Evolutionary conservation across 1,140 invertebrate genomes (phyloP), one percentile per base, ranked within the genome.

Genomic region (Neuroterus valhalla): DNA sequence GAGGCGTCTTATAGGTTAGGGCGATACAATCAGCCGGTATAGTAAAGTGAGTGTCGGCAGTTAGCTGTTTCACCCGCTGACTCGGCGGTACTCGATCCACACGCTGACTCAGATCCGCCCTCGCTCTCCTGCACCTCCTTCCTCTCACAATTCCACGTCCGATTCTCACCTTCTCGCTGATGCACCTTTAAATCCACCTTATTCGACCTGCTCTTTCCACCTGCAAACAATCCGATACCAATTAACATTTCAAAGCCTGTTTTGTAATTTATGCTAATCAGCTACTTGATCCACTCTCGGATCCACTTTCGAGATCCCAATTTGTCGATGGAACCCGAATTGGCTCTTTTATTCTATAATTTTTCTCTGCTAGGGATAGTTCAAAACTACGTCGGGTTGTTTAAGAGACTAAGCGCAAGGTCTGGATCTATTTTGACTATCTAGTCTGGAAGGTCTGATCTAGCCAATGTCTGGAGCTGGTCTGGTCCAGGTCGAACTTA

Each of bases 101-200:
- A 73, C 76, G 89, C 88, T 89, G 89, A 89, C 84, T 88, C 88
- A 88, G 88, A 89, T 88, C 87, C 88, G 84, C 83, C 82, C 78
- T 85, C 75, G 70, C 77, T 75, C 73, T 45, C 69, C 72, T 44
- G 55, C 80, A 48, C 50, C 50, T 12, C 21, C 52, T 62, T 62
- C 55, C 55, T 62, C 55, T 38, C 26, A 31, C 55, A 62, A 62
- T 62, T 31, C n/a, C 26, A 31, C 26, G 31, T 62, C 55, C 31
- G 55, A 62, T 62, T 62, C 55, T 62, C 55, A 62, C 55, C 55
- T 15, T 62, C 55, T 62, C 55, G 55, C 55, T 62, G 23, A 62
- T 31, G 26, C 55, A 62, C 55, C 55, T 31, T 31, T 31, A 62
- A 62, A 62, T 5, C 55, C 15, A 15, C 23, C 23, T 62, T 31